Evolutionary conservation across 2,888 invertebrate species (phyloP), one percentile per base, ranked within the genome.

Genomic region (Synanthedon myopaeformis): DNA sequence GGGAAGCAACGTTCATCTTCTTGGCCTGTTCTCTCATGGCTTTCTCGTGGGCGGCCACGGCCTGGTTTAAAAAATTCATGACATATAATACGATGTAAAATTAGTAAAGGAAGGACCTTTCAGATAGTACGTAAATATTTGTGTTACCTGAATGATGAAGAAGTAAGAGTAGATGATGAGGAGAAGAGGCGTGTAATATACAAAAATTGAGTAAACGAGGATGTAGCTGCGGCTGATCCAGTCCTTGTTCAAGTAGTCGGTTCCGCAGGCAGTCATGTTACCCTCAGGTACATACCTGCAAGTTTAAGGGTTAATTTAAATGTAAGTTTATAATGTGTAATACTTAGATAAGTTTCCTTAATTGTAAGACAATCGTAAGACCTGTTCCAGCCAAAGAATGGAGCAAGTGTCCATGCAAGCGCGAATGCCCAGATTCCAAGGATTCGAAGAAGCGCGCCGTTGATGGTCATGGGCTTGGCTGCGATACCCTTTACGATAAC

Each of bases 201-300:
- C 92, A 72, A 93, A 94, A 57, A 92, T 74, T n/a, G 92, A 91
- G 79, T 96, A 96, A 59, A 92, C 82, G 51, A 95, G 80, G 68
- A 96, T 92, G 86, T 96, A 96, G 68, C 94, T 93, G 61, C 92
- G 89, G 80, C 93, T 93, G 60, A 92, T 66, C 91, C 92, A 92
- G 59, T 92, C 92, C 79, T 92, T 92, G 77, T 79, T 90, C 63
- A 96, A 88, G 74, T 95, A 96, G 77, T 96, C 96, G 54, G 96
- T 96, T 55, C 96, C 96, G 72, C 97, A 97, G 42, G 96, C 95
- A 50, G 96, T 96, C 92, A 96, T 93, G 83, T 96, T 96, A 57
- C 96, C 97, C 82, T 97, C 97, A 8, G 96, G 96, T 51, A 96
- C 95, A 75, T 96, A 96, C 74, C 94, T 94, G 75, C 59, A 63